phyloP scores from a whole-genome alignment of 35 echinoderm and acorn worm genomes.

The Lytechinus pictus region DNA sequence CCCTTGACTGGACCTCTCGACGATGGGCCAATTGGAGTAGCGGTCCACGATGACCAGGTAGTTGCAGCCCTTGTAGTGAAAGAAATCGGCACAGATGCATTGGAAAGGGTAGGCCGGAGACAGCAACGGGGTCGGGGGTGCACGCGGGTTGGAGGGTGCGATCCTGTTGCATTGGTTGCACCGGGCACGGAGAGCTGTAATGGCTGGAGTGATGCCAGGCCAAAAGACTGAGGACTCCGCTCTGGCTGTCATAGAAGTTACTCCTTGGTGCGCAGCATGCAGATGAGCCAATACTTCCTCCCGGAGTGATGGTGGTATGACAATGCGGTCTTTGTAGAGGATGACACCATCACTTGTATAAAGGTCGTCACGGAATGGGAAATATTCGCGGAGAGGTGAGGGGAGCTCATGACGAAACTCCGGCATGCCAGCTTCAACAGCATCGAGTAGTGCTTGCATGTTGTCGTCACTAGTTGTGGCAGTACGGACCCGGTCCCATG shows the following conservation, averaged over 20 bases:
- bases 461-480: conserved; percentile 35
- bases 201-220: not conserved
- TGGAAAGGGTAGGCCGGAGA: too few species aligned
- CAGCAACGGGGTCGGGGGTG: too few species aligned
- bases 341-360: conserved; percentile 17
- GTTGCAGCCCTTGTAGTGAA: too few species aligned
- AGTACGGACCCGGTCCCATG: conserved; percentile 48
- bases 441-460: not conserved
- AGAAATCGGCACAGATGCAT: too few species aligned
- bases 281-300: conserved; percentile 24
- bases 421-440: conserved; percentile 39
- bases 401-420: conserved; percentile 52
- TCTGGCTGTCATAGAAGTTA: conserved; percentile 31
- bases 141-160: too few species aligned
- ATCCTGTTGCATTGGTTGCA: too few species aligned
- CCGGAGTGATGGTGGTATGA: conserved; percentile 18
- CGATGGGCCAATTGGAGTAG: too few species aligned
- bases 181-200: not conserved
- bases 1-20: not conserved
- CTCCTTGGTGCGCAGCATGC: conserved; percentile 40
- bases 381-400: conserved; percentile 40
- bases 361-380: conserved; percentile 30
- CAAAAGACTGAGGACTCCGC: conserved; percentile 43
- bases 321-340: not conserved
- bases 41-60: too few species aligned